A percentile compares a stretch with the other conserved stretches of the same genome.
These are phyloP conservation scores for Felis catus DNA, from an alignment of 2,113 vertebrate species.

Conservation along the genomic window DNA sequence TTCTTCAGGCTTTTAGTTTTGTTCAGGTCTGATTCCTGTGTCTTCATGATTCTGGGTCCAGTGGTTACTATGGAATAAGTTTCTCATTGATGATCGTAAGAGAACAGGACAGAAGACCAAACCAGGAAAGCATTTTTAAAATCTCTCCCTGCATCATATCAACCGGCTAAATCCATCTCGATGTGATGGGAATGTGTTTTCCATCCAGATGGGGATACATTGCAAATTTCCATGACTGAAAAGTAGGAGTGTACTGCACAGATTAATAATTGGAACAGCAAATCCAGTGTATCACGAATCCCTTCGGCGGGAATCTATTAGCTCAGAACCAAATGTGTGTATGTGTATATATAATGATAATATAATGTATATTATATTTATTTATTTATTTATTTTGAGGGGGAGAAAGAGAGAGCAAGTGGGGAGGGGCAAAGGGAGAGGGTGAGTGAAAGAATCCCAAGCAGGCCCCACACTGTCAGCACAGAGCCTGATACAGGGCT, in stretches of 20 bases:
- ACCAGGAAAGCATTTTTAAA: not conserved
- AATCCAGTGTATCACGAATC: not conserved
- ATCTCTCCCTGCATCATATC: not conserved
- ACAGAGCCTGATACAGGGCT: too few relatives aligned
- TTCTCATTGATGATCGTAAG: not conserved
- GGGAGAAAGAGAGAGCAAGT: too few relatives aligned
- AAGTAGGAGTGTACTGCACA: not conserved
- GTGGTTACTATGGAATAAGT: not conserved
- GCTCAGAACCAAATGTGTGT: not conserved
- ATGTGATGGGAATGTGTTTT: not conserved
- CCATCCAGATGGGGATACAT: not conserved
- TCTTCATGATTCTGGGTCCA: not conserved
- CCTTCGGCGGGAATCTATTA: not conserved
- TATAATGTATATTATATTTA: too few relatives aligned
- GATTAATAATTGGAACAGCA: not conserved
- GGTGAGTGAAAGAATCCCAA: too few relatives aligned
- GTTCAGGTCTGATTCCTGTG: not conserved
- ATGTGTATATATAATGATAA: too few relatives aligned
- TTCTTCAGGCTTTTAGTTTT: not conserved
- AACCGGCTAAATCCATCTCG: not conserved
- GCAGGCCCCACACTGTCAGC: too few relatives aligned
- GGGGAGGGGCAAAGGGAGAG: too few relatives aligned
- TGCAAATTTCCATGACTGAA: not conserved
- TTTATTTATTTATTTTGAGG: too few relatives aligned
- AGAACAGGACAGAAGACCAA: not conserved